These are phyloP conservation scores for Xiphorhynchus elegans DNA, from an alignment of 2,113 vertebrate genomes.

Conservation along the genomic window DNA sequence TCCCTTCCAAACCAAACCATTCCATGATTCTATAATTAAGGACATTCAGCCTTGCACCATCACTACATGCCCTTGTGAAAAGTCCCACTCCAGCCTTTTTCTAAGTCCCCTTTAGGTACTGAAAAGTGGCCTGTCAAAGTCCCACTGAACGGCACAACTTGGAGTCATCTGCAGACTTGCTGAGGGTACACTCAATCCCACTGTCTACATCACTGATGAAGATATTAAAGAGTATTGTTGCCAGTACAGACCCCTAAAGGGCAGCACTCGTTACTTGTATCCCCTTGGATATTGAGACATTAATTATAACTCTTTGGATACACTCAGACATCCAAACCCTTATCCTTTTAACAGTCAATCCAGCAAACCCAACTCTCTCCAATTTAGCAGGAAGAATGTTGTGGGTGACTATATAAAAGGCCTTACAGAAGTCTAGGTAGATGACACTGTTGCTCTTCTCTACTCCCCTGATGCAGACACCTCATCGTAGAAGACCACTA, in stretches of 20 bases:
- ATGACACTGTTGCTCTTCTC: fast-evolving
- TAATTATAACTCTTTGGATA: neutral
- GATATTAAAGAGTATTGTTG: neutral
- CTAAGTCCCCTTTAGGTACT: neutral
- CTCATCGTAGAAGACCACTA: neutral
- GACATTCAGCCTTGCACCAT: neutral
- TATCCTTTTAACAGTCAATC: neutral
- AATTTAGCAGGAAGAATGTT: neutral
- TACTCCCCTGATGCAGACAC: neutral
- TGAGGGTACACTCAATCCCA: neutral
- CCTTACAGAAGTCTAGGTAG: neutral
- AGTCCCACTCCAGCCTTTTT: neutral
- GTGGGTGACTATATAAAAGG: neutral
- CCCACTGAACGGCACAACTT: neutral
- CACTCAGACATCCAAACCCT: neutral
- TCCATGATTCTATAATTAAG: neutral
- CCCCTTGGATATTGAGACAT: neutral
- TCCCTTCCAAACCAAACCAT: neutral
- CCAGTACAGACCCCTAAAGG: neutral
- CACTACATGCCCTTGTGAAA: neutral
- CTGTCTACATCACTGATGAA: neutral
- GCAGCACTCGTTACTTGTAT: neutral
- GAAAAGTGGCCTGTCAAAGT: neutral
- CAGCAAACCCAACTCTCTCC: neutral
- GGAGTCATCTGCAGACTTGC: neutral